These are phyloP conservation scores for Australoheros scitulus DNA, from an alignment of 2,113 vertebrate genomes.

Conservation along the genomic window DNA sequence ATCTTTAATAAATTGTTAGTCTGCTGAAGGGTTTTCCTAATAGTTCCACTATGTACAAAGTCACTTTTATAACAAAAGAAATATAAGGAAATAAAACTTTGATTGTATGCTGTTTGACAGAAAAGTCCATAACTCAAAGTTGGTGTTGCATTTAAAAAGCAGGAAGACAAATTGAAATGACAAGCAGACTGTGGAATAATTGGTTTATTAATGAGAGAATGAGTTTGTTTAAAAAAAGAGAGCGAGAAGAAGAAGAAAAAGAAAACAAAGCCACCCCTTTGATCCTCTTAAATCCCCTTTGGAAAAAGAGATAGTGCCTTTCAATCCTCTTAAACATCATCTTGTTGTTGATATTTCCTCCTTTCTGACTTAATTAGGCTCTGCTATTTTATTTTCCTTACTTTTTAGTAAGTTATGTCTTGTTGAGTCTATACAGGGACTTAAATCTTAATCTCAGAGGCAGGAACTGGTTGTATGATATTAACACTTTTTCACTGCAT, in stretches of 20 bases:
- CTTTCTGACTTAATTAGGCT: conserved; percentile 4
- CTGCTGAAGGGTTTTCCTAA: conserved; percentile 32
- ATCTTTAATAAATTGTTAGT: conserved; percentile 32
- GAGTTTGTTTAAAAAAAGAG: background rate
- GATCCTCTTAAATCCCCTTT: conserved; percentile 12
- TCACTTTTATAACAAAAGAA: background rate
- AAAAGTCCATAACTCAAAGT: background rate
- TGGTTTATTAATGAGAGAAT: background rate
- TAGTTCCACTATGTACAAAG: background rate
- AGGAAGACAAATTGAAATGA: background rate
- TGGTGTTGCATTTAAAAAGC: background rate
- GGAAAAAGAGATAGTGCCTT: conserved; percentile 16
- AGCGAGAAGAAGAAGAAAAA: background rate
- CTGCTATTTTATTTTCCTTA: background rate
- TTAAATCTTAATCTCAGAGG: background rate
- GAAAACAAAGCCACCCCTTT: conserved; percentile 4
- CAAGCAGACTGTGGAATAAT: background rate
- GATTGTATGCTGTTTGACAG: background rate
- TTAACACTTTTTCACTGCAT: background rate
- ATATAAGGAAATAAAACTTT: too few relatives aligned
- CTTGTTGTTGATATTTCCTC: conserved; percentile 43
- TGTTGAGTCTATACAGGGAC: background rate
- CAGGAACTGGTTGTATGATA: background rate
- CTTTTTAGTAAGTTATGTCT: background rate
- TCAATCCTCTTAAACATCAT: conserved; percentile 54